Percentiles rank a stretch among this genome's conserved stretches.
Conservation (phyloP, 2,113 vertebrate species). For the Vimba vimba region DNA sequence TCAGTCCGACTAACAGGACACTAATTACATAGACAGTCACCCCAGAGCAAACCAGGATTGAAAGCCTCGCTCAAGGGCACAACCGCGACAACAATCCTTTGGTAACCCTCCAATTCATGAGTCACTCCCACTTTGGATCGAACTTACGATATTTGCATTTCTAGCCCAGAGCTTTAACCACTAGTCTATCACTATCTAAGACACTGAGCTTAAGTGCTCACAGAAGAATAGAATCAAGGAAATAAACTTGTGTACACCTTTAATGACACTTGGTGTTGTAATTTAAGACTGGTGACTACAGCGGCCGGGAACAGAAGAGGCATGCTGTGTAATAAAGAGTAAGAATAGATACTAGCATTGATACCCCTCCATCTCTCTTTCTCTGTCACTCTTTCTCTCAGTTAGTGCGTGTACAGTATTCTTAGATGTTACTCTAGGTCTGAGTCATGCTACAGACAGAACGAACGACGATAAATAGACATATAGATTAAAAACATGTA, state of each 20-base stretch:
- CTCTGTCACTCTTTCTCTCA: slow-evolving; percentile 26
- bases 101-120: slow-evolving; percentile 27
- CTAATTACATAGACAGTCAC: slow-evolving; percentile 39
- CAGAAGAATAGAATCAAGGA: slow-evolving; percentile 12
- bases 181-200: neutral
- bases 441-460: slow-evolving; percentile 43
- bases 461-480: neutral
- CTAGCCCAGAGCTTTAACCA: slow-evolving; percentile 20
- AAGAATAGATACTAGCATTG: slow-evolving; percentile 27
- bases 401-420: slow-evolving; percentile 30
- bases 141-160: slow-evolving; percentile 27
- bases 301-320: slow-evolving; percentile 1
- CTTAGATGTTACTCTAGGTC: slow-evolving; percentile 54
- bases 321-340: slow-evolving; percentile 32
- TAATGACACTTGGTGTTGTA: slow-evolving; percentile 2
- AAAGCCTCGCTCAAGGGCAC: slow-evolving; percentile 29
- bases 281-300: slow-evolving; percentile 7
- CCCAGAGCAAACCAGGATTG: slow-evolving; percentile 23
- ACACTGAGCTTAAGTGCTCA: neutral
- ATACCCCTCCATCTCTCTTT: slow-evolving; percentile 5
- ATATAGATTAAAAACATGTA: neutral
- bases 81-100: slow-evolving; percentile 9
- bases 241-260: neutral
- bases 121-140: slow-evolving; percentile 27
- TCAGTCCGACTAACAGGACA: slow-evolving; percentile 21